Base-by-base conservation (phyloP, 2,113 vertebrate species). In the Tetrao urogallus region DNA sequence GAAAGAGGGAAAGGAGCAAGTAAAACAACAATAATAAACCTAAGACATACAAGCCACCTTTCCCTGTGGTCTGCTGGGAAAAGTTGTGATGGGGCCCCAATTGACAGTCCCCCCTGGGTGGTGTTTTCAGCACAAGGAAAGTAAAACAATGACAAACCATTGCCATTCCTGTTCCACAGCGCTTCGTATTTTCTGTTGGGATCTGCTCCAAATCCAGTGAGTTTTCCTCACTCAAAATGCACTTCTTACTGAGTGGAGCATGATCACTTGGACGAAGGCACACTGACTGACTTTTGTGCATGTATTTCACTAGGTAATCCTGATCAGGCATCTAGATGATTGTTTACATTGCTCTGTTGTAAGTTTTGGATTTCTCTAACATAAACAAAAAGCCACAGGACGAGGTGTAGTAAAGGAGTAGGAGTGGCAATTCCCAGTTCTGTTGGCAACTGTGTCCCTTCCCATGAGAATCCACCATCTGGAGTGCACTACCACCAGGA, bases 131-230 rank as follows among this genome's bases (percentile, higher is more conserved):
- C 18, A 54, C 16, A 45, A 82, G n/a, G 14, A 65, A 21, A n/a
- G 58, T 40, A 18, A 48, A 32, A 40, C 0, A 1, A 5, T 36
- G 40, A 47, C 48, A 78, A 82, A 5, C 22, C 19, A 10, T 36
- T 0, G 0, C 27, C 71, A 25, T 34, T 11, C 18, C 58, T 70
- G 16, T 27, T 12, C 34, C 22, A 3, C 19, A 43, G 13, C 6
- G 61, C 27, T 43, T 32, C 2, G 2, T 28, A 38, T 14, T 86
- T 75, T 75, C 61, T 34, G 65, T 10, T 16, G 69, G 43, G 30
- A 54, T 2, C 12, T 64, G 14, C 60, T 73, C 61, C 50, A 60
- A 14, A 27, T 28, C 50, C 8, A 54, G 1, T 13, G 13, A 6
- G 2, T 6, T 50, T 28, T 54, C 65, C 5, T 6, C 3, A 18